These are phyloP conservation scores for Chaenogobius annularis DNA, from an alignment of 2,113 vertebrate genomes.

Conservation along the genomic window DNA sequence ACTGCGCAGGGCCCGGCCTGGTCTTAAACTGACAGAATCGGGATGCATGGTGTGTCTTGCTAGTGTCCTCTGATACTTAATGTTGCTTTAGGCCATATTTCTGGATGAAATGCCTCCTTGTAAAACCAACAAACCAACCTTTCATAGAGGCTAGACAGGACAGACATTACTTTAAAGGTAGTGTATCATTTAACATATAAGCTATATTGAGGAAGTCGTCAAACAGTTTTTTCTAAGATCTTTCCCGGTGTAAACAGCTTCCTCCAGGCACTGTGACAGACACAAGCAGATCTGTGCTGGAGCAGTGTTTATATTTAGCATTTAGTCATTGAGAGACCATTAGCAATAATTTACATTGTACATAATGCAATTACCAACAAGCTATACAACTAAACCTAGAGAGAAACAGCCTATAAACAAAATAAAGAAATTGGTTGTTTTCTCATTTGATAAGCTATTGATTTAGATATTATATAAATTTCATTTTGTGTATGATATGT, in stretches of 20 bases:
- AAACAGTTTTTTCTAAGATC: background rate
- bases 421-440: no score
- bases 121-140: slow-evolving; percentile 48
- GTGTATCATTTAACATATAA: background rate
- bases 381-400: background rate
- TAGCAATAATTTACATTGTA: background rate
- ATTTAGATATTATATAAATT: no score
- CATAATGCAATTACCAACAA: background rate
- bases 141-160: slow-evolving; percentile 24
- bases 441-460: no score
- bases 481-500: background rate
- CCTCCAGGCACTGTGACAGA: background rate
- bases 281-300: background rate
- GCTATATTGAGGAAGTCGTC: background rate
- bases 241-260: background rate
- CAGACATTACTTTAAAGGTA: background rate
- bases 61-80: slow-evolving; percentile 25
- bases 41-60: slow-evolving; percentile 23
- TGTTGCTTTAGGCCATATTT: slow-evolving; percentile 33
- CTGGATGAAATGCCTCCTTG: slow-evolving; percentile 31
- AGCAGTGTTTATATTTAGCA: background rate
- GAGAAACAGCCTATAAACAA: background rate
- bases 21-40: slow-evolving; percentile 27
- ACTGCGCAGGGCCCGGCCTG: background rate
- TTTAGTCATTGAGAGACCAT: background rate